Conservation (phyloP, 2,113 vertebrate species). For the Acanthisitta chloris region DNA sequence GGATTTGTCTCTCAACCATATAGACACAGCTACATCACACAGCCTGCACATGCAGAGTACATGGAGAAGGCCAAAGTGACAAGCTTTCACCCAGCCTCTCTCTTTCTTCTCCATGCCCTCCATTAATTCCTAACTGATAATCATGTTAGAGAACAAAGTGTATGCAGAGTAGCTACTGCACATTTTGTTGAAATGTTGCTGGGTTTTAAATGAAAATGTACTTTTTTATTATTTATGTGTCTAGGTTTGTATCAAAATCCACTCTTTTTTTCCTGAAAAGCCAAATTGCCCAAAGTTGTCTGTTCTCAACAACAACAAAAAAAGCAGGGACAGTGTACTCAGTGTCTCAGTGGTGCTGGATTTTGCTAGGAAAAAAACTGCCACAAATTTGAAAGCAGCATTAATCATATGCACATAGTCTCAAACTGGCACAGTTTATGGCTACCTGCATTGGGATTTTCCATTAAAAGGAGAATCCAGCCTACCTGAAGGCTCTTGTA, state of each 20-base stretch:
- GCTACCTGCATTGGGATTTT: not conserved
- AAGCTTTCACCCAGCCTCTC: not conserved
- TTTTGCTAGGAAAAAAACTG: not conserved
- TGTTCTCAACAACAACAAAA: not conserved
- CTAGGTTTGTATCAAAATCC: not conserved
- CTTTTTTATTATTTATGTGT: not conserved
- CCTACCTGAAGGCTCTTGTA: not conserved
- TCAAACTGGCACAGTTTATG: not conserved
- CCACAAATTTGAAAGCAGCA: not conserved
- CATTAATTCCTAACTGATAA: not conserved
- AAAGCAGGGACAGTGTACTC: not conserved
- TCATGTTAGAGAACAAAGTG: not conserved
- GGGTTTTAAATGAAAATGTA: not conserved
- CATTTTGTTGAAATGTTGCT: not conserved
- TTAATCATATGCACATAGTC: not conserved
- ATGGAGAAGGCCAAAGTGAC: rapidly evolving
- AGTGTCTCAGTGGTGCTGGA: not conserved
- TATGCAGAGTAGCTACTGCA: not conserved
- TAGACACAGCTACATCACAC: rapidly evolving
- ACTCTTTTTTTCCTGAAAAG: not conserved
- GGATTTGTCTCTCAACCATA: not conserved
- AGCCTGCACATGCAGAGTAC: not conserved
- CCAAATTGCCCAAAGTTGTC: not conserved
- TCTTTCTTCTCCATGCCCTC: not conserved
- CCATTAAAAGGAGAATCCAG: not conserved